Base-by-base conservation (phyloP, 2,888 invertebrate species). In the Ashinkailepas kermadecensis region DNA sequence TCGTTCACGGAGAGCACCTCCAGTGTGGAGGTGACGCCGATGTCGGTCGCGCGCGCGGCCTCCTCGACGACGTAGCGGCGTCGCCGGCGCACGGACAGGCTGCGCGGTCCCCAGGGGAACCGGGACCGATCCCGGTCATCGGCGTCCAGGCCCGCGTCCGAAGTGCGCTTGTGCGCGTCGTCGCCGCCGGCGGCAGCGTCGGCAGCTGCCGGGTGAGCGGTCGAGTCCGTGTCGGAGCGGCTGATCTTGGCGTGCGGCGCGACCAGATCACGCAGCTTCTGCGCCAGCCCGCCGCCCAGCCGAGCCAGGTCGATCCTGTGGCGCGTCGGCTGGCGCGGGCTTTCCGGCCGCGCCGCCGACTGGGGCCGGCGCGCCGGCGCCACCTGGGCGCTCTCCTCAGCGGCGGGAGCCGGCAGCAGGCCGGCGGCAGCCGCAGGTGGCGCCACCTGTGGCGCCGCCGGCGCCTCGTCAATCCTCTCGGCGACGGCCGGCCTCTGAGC, bases 1-100 rank as follows among this genome's bases (percentile, higher is more conserved):
- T 96, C 96, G 1, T 95, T 95, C 87, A 95, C 95, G 9, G 96
- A 95, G 82, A 96, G 95, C 80, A 96, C 95, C 85, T 95, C 95
- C 87, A 95, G 96, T 54, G 95, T 90, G 0, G 95, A 94, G 84
- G 94, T 94, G 1, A 96, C 95, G 11, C 96, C 95, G 1, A 96
- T 81, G 80, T 84, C 84, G 0, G 84, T 80, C 64, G 83, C 81
- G 18, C 83, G 79, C 11, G 18, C 82, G 1, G 23, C 59, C 10
- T 83, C 83, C 21, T 82, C 82, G 56, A 81, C 83, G 21, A 83
- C 70, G 13, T 82, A 79, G 18, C 81, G 81, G 18, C 81, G 39
- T 2, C 82, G 83, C n/a, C 83, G 83, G 25, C 83, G 85, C 82
- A 80, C 85, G 82, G 80, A 84, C n/a, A 86, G 88, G 82, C 92